A percentile compares a stretch with the other conserved stretches of the same genome.
phyloP scores from a whole-genome alignment of 2,113 vertebrate species.

The Spermophilus dauricus region DNA sequence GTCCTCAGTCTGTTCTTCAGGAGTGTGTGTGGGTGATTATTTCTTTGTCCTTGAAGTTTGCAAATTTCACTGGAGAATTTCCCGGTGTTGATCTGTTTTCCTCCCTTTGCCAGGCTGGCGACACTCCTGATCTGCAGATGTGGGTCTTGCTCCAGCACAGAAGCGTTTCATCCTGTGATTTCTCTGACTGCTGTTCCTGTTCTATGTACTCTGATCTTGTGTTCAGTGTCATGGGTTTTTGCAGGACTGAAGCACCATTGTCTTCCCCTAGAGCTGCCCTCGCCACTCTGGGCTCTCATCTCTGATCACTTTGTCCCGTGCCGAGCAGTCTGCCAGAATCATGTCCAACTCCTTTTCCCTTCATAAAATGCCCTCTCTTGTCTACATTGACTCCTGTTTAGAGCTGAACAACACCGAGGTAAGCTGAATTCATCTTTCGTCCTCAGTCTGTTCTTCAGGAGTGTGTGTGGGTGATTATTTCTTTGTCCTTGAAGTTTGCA shows the following conservation, averaged over 20 bases:
- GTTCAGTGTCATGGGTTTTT: background rate
- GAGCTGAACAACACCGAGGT: background rate
- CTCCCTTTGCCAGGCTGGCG: background rate
- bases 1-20: background rate
- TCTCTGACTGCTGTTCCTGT: background rate
- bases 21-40: background rate
- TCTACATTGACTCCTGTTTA: background rate
- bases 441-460: background rate
- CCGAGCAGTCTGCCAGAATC: background rate
- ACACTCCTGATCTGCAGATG: constrained; percentile 32
- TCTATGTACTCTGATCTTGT: constrained; percentile 11
- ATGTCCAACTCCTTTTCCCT: background rate
- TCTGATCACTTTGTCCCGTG: constrained; percentile 39
- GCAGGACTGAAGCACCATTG: background rate
- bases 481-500: constrained; percentile 40
- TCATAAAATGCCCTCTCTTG: background rate
- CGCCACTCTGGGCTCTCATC: background rate
- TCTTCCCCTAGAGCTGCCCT: constrained; percentile 20
- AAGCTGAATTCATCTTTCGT: background rate
- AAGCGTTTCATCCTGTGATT: background rate
- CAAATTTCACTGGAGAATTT: background rate
- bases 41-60: constrained; percentile 35
- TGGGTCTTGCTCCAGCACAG: background rate
- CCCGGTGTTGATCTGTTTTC: constrained; percentile 28
- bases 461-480: accelerated